A percentile compares a stretch with the other conserved stretches of the same genome.
These are phyloP conservation scores for Petrolisthes cinctipes DNA, from an alignment of 2,888 invertebrate genomes.

Conservation along the genomic window DNA sequence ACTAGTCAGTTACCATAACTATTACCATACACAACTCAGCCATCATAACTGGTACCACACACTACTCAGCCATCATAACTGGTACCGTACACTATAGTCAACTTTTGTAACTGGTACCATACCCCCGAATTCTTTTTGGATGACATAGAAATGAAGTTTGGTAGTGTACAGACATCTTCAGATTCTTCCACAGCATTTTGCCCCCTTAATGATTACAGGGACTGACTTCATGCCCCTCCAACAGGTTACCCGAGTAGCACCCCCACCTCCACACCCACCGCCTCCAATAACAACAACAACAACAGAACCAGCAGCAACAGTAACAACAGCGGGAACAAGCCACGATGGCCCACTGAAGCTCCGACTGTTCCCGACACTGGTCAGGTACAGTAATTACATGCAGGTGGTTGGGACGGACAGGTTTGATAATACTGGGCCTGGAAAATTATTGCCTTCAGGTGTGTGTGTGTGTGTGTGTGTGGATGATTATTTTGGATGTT, in stretches of 20 bases:
- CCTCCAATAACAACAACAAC: constrained; percentile 7
- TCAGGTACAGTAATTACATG: constrained; percentile 25
- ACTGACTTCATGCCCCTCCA: neutral
- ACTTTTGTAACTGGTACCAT: neutral
- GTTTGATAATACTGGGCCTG: neutral
- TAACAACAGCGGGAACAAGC: constrained; percentile 11
- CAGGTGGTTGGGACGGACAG: neutral
- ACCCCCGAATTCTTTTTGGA: neutral
- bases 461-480: neutral
- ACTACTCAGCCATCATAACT: no score
- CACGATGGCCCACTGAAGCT: constrained; percentile 34
- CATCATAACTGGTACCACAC: no score
- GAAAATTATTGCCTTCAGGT: no score
- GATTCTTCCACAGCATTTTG: neutral
- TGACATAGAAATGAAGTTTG: neutral
- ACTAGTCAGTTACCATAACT: no score
- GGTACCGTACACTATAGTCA: neutral
- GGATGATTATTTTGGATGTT: neutral
- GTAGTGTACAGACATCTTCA: neutral
- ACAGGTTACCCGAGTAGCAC: constrained; percentile 18
- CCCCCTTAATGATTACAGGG: no score
- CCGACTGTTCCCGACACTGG: constrained; percentile 47
- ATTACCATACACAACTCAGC: no score
- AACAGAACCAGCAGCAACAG: constrained; percentile 10
- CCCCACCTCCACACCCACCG: neutral